Conservation (phyloP, 2,113 vertebrate genomes). For the Rhipidura dahli region DNA sequence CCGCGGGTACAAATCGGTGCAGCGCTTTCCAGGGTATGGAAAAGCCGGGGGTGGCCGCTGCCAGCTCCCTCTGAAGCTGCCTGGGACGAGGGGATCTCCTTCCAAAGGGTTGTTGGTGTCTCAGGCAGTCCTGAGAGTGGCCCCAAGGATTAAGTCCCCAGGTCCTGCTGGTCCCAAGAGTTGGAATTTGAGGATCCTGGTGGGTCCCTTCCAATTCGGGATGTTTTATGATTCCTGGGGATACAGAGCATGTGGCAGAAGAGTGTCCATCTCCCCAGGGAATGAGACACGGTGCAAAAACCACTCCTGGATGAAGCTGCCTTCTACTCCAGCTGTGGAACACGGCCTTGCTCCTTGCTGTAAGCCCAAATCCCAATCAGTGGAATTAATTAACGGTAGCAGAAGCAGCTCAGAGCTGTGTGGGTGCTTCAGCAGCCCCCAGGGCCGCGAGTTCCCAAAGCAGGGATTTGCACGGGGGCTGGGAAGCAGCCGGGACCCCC, state of each 20-base stretch:
- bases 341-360: not conserved
- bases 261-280: not conserved
- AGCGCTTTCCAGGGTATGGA: accelerated
- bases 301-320: not conserved
- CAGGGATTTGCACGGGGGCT: accelerated
- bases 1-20: not conserved
- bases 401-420: not conserved
- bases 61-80: not conserved
- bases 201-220: not conserved
- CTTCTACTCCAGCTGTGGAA: not conserved
- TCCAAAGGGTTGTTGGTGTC: not conserved
- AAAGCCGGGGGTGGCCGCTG: accelerated
- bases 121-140: not conserved
- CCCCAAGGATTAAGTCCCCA: not conserved
- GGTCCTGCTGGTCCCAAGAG: not conserved
- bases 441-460: accelerated
- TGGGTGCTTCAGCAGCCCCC: not conserved
- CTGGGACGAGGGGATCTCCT: not conserved
- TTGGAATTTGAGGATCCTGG: not conserved
- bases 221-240: not conserved
- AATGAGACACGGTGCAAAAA: not conserved
- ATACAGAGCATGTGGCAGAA: accelerated
- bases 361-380: not conserved
- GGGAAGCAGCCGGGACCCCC: accelerated
- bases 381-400: not conserved